phyloP scores from a whole-genome alignment of 2,797 vertebrate species.

The Chrosomus eos region DNA sequence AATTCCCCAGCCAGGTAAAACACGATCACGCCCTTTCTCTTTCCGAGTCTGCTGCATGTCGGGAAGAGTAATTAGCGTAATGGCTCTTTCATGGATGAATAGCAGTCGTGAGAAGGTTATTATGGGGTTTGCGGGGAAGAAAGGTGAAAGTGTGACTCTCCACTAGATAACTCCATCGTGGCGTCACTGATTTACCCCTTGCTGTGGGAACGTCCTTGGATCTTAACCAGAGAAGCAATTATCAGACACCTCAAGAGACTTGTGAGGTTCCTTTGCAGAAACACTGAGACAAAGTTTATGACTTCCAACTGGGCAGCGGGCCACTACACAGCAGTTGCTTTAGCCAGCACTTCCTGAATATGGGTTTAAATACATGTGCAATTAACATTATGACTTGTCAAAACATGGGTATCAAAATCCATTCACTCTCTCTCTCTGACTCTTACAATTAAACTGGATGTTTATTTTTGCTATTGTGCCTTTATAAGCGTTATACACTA shows the following conservation, averaged over 20 bases:
- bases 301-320: not conserved
- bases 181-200: constrained; percentile 21
- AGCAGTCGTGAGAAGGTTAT: constrained; percentile 36
- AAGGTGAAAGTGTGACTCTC: constrained; percentile 2
- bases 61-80: constrained; percentile 60
- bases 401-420: not conserved
- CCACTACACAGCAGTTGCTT: not conserved
- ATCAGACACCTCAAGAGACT: constrained; percentile 2
- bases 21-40: not conserved
- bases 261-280: not conserved
- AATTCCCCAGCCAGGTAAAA: constrained; percentile 8
- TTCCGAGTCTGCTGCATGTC: constrained; percentile 42
- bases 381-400: not conserved
- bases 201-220: constrained; percentile 50
- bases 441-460: not conserved
- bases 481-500: not conserved
- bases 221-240: constrained; percentile 37
- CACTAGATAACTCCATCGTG: not conserved
- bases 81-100: constrained; percentile 46
- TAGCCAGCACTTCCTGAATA: not conserved
- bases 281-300: not conserved
- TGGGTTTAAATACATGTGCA: not conserved
- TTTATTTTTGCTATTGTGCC: not conserved
- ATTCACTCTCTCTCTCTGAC: not conserved
- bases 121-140: not conserved